Evolutionary conservation across 2,888 invertebrate genomes (phyloP).

Genomic region (Operophtera brumata): DNA sequence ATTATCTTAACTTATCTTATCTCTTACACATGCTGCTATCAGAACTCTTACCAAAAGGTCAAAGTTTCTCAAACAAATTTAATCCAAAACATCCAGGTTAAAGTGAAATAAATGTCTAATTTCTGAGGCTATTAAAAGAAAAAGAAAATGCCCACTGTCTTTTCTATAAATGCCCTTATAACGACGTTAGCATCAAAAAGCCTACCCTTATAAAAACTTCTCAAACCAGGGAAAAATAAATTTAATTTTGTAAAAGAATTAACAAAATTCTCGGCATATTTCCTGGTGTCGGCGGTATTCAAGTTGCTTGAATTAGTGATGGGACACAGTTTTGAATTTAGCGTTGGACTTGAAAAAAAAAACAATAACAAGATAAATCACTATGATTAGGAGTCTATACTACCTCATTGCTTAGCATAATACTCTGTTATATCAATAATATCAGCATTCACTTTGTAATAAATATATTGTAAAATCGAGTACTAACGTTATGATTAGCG

Average conservation of each 20-base stretch:
- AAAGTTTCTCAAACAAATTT: too few species aligned
- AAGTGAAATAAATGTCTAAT: not conserved
- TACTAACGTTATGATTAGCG: too few species aligned
- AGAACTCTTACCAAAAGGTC: too few species aligned
- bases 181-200: slow-evolving; percentile 38
- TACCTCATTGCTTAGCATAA: too few species aligned
- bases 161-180: slow-evolving; percentile 34
- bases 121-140: not conserved
- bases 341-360: slow-evolving; percentile 2
- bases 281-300: slow-evolving; percentile 18
- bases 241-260: slow-evolving; percentile 43
- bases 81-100: too few species aligned
- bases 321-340: slow-evolving; percentile 4
- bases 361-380: too few species aligned
- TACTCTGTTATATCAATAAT: too few species aligned
- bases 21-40: too few species aligned
- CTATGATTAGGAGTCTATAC: too few species aligned
- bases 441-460: too few species aligned
- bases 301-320: slow-evolving; percentile 13
- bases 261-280: slow-evolving; percentile 40
- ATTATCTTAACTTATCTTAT: too few species aligned
- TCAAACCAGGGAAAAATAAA: slow-evolving; percentile 37
- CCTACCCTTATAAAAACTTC: slow-evolving; percentile 31
- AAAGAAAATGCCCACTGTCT: slow-evolving; percentile 2
- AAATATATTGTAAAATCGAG: too few species aligned